A percentile compares a stretch with the other conserved stretches of the same genome.
Conservation (phyloP, 92 coral and sea anemone genomes). For the Montipora capitata region DNA sequence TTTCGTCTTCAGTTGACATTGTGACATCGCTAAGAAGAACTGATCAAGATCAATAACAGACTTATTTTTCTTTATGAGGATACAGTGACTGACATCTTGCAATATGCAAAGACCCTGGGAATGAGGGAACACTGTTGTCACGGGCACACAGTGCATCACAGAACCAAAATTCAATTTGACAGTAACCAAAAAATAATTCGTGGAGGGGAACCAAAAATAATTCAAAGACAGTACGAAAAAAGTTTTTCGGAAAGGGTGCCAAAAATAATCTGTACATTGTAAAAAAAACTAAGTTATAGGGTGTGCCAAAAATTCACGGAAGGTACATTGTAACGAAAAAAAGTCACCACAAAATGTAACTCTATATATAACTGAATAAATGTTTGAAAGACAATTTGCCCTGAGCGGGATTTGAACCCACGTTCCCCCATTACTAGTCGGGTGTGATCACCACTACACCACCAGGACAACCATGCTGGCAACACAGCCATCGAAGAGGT, state of each 20-base stretch:
- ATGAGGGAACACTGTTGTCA: neutral
- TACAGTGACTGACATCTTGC: neutral
- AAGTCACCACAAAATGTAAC: neutral
- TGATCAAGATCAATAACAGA: neutral
- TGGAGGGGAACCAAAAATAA: neutral
- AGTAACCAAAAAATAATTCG: neutral
- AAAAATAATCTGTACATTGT: neutral
- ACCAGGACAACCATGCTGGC: too few species aligned
- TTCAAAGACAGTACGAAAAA: neutral
- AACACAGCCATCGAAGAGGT: too few species aligned
- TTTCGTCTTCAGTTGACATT: slow-evolving; percentile 35
- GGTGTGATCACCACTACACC: too few species aligned
- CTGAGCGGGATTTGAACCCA: too few species aligned
- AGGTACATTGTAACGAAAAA: neutral
- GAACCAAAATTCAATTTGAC: neutral
- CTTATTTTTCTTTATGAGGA: neutral
- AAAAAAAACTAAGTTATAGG: neutral
- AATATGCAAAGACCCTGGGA: neutral
- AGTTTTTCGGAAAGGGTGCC: neutral
- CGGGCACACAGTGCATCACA: slow-evolving; percentile 10
- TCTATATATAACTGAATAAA: too few species aligned
- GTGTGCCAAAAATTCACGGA: neutral
- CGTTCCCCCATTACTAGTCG: too few species aligned
- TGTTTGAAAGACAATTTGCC: too few species aligned
- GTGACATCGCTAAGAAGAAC: neutral